Conservation (phyloP, 92 coral and sea anemone genomes). For the Actinernus sp. region DNA sequence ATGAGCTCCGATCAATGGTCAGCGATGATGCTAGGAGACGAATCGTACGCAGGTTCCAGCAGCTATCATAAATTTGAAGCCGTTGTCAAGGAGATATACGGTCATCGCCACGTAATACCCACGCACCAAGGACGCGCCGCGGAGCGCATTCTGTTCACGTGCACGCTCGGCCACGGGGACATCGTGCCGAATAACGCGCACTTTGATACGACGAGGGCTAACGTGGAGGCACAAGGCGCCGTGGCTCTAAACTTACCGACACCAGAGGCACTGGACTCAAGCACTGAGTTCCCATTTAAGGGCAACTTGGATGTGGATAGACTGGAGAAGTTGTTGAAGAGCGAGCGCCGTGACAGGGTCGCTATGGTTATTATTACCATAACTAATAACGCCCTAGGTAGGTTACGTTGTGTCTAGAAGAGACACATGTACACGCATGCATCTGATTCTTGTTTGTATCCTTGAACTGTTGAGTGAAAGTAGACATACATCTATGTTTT, state of each 20-base stretch:
- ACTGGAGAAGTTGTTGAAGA: slow-evolving; percentile 32
- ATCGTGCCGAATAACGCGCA: slow-evolving; percentile 81
- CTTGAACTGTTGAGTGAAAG: too few relatives aligned
- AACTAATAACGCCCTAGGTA: slow-evolving; percentile 62
- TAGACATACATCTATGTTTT: too few relatives aligned
- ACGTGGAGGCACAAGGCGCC: slow-evolving; percentile 71
- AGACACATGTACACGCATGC: too few relatives aligned
- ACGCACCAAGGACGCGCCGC: slow-evolving; percentile 90
- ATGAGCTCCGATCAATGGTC: slow-evolving; percentile 85
- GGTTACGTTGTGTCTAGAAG: too few relatives aligned
- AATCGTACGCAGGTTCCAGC: slow-evolving; percentile 83
- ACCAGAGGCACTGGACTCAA: slow-evolving; percentile 53
- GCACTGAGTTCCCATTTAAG: slow-evolving; percentile 52
- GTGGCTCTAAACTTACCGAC: slow-evolving; percentile 56
- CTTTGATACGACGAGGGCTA: slow-evolving; percentile 74
- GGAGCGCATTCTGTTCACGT: slow-evolving; percentile 71
- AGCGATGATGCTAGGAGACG: slow-evolving; percentile 81
- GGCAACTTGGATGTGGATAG: slow-evolving; percentile 70
- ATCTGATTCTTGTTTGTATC: too few relatives aligned
- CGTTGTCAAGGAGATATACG: slow-evolving; percentile 78
- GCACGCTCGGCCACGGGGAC: slow-evolving; percentile 48
- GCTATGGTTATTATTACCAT: slow-evolving; percentile 65
- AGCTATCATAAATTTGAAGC: slow-evolving; percentile 71
- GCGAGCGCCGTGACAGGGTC: slow-evolving; percentile 17
- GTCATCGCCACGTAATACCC: slow-evolving; percentile 85